phyloP scores from a whole-genome alignment of 2,797 vertebrate species.

The Enteromius treurensis region DNA sequence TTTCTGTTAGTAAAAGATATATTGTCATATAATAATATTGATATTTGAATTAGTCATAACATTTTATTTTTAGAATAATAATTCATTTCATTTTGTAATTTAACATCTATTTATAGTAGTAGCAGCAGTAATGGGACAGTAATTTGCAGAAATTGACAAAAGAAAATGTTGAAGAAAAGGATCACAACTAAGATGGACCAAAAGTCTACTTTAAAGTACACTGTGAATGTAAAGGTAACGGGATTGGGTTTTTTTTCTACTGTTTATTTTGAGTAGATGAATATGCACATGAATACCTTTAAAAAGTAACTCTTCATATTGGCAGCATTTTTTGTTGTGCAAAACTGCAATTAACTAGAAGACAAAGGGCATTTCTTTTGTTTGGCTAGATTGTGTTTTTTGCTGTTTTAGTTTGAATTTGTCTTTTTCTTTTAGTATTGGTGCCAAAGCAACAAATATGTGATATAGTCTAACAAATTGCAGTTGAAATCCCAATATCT shows the following conservation, averaged over 20 bases:
- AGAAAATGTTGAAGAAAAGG: neutral
- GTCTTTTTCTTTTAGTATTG: constrained; percentile 6
- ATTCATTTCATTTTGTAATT: neutral
- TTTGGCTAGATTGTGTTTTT: neutral
- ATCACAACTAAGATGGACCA: neutral
- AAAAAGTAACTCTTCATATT: neutral
- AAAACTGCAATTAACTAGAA: neutral
- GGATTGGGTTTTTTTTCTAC: neutral
- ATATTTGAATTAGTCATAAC: too few species aligned
- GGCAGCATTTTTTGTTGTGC: neutral
- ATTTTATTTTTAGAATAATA: too few species aligned
- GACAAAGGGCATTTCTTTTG: neutral
- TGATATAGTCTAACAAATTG: too few species aligned
- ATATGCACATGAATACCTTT: too few species aligned
- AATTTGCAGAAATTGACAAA: neutral
- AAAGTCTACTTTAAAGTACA: constrained; percentile 5
- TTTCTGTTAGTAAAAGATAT: neutral
- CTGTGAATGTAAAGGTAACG: neutral
- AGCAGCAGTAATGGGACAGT: neutral
- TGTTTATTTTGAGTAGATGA: neutral
- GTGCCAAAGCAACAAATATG: neutral
- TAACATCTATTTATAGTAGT: neutral
- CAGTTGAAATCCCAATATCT: neutral
- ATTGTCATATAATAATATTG: too few species aligned
- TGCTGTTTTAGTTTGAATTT: neutral